These are phyloP conservation scores for Acanthosepion esculentum DNA, from an alignment of 2,888 invertebrate species.

Conservation along the genomic window DNA sequence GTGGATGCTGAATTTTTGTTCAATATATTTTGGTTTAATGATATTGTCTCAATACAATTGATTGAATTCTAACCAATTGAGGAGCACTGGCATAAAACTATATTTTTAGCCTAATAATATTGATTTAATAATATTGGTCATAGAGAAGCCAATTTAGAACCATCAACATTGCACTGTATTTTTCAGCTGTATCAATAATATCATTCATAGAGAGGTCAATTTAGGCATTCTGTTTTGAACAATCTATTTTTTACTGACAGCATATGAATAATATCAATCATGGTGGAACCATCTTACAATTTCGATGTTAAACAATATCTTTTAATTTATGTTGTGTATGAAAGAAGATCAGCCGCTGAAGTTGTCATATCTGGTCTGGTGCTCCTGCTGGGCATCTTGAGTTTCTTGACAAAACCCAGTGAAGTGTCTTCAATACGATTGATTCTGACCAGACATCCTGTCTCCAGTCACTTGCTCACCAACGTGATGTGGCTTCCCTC, in stretches of 20 bases:
- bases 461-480: too few relatives aligned
- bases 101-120: neutral
- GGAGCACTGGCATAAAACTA: neutral
- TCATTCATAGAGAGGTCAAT: neutral
- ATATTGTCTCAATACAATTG: conserved; percentile 33
- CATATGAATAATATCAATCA: neutral
- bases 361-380: too few relatives aligned
- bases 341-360: too few relatives aligned
- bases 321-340: too few relatives aligned
- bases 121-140: conserved; percentile 23
- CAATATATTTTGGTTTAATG: conserved; percentile 21
- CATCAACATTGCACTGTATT: conserved; percentile 1
- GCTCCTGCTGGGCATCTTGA: too few relatives aligned
- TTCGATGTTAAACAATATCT: too few relatives aligned
- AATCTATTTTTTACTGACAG: conserved; percentile 13
- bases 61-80: conserved; percentile 13
- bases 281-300: neutral
- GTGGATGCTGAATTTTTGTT: neutral
- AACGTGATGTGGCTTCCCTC: too few relatives aligned
- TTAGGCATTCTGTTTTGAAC: neutral
- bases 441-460: too few relatives aligned
- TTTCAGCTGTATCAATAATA: conserved; percentile 33
- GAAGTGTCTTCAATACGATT: too few relatives aligned
- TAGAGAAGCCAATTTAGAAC: neutral
- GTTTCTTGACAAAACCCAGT: too few relatives aligned